Conservation (phyloP, 2,113 vertebrate genomes). For the Miniopterus natalensis region DNA sequence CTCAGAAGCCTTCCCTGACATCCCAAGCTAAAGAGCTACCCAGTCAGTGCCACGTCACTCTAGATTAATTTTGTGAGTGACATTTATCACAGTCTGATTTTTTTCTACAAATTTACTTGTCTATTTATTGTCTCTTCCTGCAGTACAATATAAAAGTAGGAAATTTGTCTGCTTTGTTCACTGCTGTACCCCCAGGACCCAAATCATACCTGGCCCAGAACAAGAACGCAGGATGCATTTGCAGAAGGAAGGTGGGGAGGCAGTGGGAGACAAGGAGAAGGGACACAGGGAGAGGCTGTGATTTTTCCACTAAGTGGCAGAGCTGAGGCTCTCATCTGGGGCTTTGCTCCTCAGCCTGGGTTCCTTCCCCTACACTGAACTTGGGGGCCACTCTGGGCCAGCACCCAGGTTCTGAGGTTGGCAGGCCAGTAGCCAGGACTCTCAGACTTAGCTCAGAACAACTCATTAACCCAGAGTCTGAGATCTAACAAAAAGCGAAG, state of each 20-base stretch:
- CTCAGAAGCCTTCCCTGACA: neutral
- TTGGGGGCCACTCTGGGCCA: neutral
- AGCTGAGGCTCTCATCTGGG: neutral
- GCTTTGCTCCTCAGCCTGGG: neutral
- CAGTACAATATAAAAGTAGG: neutral
- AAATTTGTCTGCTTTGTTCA: neutral
- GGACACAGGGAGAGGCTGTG: neutral
- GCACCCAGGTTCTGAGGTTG: neutral
- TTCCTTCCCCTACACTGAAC: neutral
- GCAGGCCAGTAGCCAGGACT: neutral
- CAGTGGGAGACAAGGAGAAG: fast-evolving
- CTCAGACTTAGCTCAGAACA: neutral
- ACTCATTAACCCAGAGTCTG: slow-evolving; percentile 6
- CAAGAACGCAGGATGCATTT: neutral
- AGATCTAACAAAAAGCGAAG: neutral
- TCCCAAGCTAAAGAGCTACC: neutral
- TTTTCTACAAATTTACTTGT: neutral
- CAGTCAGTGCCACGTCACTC: neutral
- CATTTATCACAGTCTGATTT: neutral
- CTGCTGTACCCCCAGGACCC: neutral
- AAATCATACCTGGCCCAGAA: neutral
- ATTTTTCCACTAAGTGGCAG: neutral
- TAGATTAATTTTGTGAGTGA: neutral
- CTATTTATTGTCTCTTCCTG: neutral
- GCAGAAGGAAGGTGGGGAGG: neutral